These are phyloP conservation scores for Ornithoptera priamus DNA, from an alignment of 2,888 invertebrate genomes.

Conservation along the genomic window DNA sequence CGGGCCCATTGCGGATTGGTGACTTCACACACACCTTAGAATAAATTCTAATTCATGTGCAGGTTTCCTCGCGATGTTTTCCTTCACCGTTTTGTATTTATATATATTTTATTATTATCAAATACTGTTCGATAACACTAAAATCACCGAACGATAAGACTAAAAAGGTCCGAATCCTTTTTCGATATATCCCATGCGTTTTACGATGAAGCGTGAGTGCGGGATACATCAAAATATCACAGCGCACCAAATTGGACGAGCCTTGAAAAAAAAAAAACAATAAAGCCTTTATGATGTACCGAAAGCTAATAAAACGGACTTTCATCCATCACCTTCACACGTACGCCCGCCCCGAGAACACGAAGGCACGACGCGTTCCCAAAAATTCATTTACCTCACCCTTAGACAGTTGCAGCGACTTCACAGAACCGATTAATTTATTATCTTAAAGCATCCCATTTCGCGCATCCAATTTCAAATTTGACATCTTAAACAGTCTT, in stretches of 20 bases:
- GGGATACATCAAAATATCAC: neutral
- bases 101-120: too few species aligned
- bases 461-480: slow-evolving; percentile 79
- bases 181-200: too few species aligned
- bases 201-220: too few species aligned
- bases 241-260: neutral
- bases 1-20: too few species aligned
- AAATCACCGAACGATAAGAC: too few species aligned
- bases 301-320: slow-evolving; percentile 31
- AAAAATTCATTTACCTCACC: slow-evolving; percentile 58
- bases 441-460: slow-evolving; percentile 71
- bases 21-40: too few species aligned
- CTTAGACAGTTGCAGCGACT: slow-evolving; percentile 39
- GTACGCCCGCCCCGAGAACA: slow-evolving; percentile 22
- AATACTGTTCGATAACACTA: too few species aligned
- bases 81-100: too few species aligned
- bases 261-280: neutral
- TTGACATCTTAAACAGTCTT: slow-evolving; percentile 80
- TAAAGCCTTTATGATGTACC: slow-evolving; percentile 7
- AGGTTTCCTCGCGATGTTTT: too few species aligned
- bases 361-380: slow-evolving; percentile 36
- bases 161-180: too few species aligned
- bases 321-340: slow-evolving; percentile 37
- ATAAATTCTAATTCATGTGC: too few species aligned
- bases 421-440: slow-evolving; percentile 77